Conservation (phyloP, 2,888 invertebrate genomes). For the Ethmia dodecea region DNA sequence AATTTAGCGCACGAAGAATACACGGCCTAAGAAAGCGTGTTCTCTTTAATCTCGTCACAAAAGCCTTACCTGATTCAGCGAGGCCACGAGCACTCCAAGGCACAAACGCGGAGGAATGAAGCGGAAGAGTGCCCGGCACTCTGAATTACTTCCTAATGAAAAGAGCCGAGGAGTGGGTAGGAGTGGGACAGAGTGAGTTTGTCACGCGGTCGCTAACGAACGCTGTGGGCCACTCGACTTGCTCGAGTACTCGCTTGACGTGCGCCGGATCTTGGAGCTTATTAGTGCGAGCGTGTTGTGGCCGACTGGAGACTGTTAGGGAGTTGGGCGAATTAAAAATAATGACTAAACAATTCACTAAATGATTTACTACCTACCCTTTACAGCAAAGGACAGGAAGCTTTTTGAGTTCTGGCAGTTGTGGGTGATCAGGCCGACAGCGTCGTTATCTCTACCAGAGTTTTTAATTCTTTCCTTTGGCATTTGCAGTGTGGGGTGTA, state of each 20-base stretch:
- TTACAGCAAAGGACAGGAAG: too few relatives aligned
- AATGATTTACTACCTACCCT: too few relatives aligned
- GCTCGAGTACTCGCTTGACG: slow-evolving; percentile 6
- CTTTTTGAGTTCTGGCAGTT: too few relatives aligned
- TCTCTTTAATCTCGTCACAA: slow-evolving; percentile 76
- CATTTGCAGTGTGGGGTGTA: too few relatives aligned
- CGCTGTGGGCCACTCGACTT: slow-evolving; percentile 56
- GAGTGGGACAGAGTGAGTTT: slow-evolving; percentile 51
- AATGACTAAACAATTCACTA: too few relatives aligned
- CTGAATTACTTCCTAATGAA: slow-evolving; percentile 78
- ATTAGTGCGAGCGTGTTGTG: slow-evolving; percentile 22
- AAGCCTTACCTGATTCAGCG: slow-evolving; percentile 73
- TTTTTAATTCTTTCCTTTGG: too few relatives aligned
- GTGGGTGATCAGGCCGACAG: too few relatives aligned
- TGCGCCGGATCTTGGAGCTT: slow-evolving; percentile 25
- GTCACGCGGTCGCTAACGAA: slow-evolving; percentile 73
- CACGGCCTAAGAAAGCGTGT: slow-evolving; percentile 53
- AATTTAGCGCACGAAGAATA: slow-evolving; percentile 60
- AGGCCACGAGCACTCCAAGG: slow-evolving; percentile 56
- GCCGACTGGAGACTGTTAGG: too few relatives aligned
- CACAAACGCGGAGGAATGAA: slow-evolving; percentile 72
- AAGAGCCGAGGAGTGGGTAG: slow-evolving; percentile 67
- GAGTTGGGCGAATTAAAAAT: too few relatives aligned
- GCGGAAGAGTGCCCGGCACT: slow-evolving; percentile 70
- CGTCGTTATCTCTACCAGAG: too few relatives aligned